Base-by-base conservation (phyloP, 2,113 vertebrate species). In the Rafetus swinhoei region DNA sequence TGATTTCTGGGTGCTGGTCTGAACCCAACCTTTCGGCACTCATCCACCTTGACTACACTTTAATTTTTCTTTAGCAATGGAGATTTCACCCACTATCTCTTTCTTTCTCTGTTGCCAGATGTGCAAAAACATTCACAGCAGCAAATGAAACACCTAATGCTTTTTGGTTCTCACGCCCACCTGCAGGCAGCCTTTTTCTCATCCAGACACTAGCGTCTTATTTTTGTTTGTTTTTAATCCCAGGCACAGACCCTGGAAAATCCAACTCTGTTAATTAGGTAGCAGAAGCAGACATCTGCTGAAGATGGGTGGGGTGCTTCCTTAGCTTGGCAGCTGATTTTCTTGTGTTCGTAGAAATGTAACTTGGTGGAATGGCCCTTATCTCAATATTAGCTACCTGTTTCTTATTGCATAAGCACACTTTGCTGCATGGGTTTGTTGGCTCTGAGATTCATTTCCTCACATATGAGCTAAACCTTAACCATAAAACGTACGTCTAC, bases 121-220 rank as follows among this genome's bases (percentile, higher is more conserved):
- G 50, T 95, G 96, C 93, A 95, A 96, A 95, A 97, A 95, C 39
- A 85, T 96, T 95, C 96, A 95, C 90, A 95, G 97, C 95, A 90
- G 65, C 81, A 81, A 93, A 81, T 91, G 90, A 74, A 97, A 94
- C 91, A 95, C 91, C 90, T 93, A 87, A 95, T 93, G 93, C 96
- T 91, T 87, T 93, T 89, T 93, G 79, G 83, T 95, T 97, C 93
- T 94, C 94, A 97, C 93, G 94, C 92, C 90, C 91, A 88, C 85
- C 72, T 39, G 69, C 35, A 74, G 35, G 19, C n/a, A 39, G n/a
- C 35, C 90, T 81, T 81, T 81, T 88, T 81, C 53, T 93, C 91
- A 94, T 94, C 87, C 80, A 88, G 82, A 94, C 93, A 53, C 12
- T 10, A 25, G 7, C n/a, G 77, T 93, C 77, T 69, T 89, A 87